Evolutionary conservation across 2,888 invertebrate genomes (phyloP).

Genomic region (Drosophila picticornis): DNA sequence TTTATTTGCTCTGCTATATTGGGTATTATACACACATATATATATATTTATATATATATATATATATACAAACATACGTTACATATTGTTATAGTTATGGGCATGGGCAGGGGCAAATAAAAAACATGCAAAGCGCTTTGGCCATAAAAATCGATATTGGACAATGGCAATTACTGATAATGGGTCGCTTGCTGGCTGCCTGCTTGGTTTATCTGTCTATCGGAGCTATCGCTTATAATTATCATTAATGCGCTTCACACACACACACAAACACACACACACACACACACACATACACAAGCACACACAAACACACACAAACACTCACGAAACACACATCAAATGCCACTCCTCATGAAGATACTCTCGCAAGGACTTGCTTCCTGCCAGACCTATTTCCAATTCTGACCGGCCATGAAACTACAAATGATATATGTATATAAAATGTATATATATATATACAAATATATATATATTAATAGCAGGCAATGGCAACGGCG

Average conservation of each 20-base stretch:
- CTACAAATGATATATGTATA: constrained; percentile 26
- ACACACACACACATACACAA: constrained; percentile 4
- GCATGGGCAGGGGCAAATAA: constrained; percentile 15
- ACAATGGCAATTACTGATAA: constrained; percentile 75
- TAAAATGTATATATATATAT: constrained; percentile 28
- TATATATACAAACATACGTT: constrained; percentile 3
- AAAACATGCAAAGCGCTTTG: constrained; percentile 68
- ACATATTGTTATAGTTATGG: constrained; percentile 35
- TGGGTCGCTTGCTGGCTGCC: constrained; percentile 30
- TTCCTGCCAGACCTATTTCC: constrained; percentile 34
- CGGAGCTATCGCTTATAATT: constrained; percentile 48
- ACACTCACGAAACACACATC: constrained; percentile 12
- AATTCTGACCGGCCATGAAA: constrained; percentile 48
- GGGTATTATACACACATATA: constrained; percentile 2
- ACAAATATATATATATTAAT: constrained; percentile 38
- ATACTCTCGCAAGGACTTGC: neutral
- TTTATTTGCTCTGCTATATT: constrained; percentile 57
- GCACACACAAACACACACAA: constrained; percentile 4
- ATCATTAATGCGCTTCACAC: constrained; percentile 47
- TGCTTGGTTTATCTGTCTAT: constrained; percentile 1
- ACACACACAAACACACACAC: constrained; percentile 13
- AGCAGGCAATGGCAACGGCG: constrained; percentile 3
- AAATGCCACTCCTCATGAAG: constrained; percentile 45
- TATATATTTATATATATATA: constrained; percentile 2
- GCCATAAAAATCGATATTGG: constrained; percentile 73